phyloP scores from a whole-genome alignment of 2,113 vertebrate species.

The Acrocephalus arundinaceus region DNA sequence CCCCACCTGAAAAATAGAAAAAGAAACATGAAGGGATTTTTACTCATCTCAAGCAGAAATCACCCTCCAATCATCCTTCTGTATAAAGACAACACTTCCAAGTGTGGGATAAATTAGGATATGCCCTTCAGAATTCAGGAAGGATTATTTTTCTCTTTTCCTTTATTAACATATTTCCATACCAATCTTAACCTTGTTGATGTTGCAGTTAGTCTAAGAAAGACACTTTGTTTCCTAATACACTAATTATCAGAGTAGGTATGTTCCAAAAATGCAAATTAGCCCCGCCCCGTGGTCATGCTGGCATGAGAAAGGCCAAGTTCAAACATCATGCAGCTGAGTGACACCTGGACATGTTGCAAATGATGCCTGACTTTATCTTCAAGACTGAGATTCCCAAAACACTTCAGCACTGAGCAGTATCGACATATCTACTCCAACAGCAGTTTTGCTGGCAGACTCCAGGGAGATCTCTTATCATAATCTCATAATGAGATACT shows the following conservation, averaged over 20 bases:
- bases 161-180: neutral
- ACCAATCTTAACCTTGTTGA: neutral
- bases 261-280: neutral
- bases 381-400: neutral
- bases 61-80: neutral
- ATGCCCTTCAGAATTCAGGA: neutral
- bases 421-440: neutral
- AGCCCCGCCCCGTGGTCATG: neutral
- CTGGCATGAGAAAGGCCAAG: neutral
- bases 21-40: neutral
- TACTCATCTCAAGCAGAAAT: neutral
- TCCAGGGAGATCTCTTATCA: neutral
- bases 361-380: neutral
- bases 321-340: neutral
- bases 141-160: neutral
- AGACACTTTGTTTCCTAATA: neutral
- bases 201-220: neutral
- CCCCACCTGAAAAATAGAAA: neutral
- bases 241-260: neutral
- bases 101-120: neutral
- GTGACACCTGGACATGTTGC: neutral
- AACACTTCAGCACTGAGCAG: neutral
- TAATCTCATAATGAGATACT: constrained; percentile 33
- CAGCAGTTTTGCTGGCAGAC: neutral
- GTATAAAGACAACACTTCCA: neutral